A percentile compares a stretch with the other conserved stretches of the same genome.
Evolutionary conservation across 2,797 vertebrate genomes (phyloP).

Genomic region (Gorsachius magnificus): DNA sequence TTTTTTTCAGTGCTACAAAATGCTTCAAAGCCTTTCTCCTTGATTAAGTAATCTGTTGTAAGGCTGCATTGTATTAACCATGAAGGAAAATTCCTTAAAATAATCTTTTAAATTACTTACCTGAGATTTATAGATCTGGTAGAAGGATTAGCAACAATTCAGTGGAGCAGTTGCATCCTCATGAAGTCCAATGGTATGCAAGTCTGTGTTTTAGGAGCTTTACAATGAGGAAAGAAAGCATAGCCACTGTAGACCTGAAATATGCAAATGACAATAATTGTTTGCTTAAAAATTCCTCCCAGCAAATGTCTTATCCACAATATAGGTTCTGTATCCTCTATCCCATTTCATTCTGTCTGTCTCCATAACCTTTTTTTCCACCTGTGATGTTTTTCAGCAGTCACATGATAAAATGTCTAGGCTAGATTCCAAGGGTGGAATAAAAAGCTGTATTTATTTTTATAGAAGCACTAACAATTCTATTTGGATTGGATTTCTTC

Average conservation of each 20-base stretch:
- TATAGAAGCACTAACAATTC: slow-evolving; percentile 51
- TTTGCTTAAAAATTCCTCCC: not conserved
- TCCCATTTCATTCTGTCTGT: not conserved
- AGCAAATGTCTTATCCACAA: not conserved
- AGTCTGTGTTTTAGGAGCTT: not conserved
- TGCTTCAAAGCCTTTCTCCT: not conserved
- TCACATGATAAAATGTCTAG: slow-evolving; percentile 5
- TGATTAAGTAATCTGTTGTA: not conserved
- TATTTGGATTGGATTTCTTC: slow-evolving; percentile 62
- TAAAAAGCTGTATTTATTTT: slow-evolving; percentile 41
- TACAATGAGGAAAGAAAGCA: not conserved
- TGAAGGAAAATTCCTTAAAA: not conserved
- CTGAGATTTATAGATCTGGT: not conserved
- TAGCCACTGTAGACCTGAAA: not conserved
- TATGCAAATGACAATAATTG: not conserved
- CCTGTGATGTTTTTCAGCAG: not conserved
- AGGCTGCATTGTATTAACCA: not conserved
- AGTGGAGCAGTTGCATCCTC: not conserved
- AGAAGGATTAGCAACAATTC: not conserved
- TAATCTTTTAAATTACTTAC: not conserved
- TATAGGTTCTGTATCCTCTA: not conserved
- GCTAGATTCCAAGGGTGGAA: slow-evolving; percentile 18
- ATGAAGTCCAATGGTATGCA: not conserved
- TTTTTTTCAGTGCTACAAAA: not conserved
- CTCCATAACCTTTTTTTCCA: slow-evolving; percentile 17